phyloP scores from a whole-genome alignment of 2,113 vertebrate genomes.

The Hemiscyllium ocellatum region DNA sequence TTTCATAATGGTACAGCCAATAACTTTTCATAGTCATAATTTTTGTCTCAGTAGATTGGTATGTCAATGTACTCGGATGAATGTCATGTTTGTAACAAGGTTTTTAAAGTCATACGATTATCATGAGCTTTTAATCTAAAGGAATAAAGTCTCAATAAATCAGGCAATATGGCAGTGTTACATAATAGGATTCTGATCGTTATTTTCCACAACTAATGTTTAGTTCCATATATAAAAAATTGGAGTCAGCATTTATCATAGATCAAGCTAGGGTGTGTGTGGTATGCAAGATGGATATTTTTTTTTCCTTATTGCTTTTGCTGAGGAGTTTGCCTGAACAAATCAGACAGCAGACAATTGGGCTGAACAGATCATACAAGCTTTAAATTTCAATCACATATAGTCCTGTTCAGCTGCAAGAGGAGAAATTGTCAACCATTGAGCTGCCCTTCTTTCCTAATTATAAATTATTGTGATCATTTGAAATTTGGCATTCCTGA shows the following conservation, averaged over 20 bases:
- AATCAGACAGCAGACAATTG: not conserved
- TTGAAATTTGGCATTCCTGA: too few species aligned
- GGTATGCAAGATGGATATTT: not conserved
- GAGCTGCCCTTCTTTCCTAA: too few species aligned
- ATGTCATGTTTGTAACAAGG: not conserved
- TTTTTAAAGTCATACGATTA: not conserved
- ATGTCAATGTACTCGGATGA: not conserved
- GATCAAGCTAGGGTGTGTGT: too few species aligned
- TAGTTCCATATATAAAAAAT: not conserved
- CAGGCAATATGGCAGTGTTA: not conserved
- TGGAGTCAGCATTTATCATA: too few species aligned
- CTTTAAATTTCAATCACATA: not conserved
- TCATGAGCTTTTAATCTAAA: not conserved
- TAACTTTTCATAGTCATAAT: not conserved
- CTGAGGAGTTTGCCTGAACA: not conserved
- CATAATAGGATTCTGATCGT: not conserved
- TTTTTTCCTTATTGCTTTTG: not conserved
- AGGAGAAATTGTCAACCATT: too few species aligned
- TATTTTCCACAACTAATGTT: not conserved
- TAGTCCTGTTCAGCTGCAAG: not conserved
- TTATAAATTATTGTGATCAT: too few species aligned
- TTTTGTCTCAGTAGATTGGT: not conserved
- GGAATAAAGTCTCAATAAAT: not conserved
- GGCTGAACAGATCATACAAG: not conserved
- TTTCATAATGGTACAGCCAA: too few species aligned